These are phyloP conservation scores for Euclidia mi DNA, from an alignment of 2,888 invertebrate genomes.

Conservation along the genomic window DNA sequence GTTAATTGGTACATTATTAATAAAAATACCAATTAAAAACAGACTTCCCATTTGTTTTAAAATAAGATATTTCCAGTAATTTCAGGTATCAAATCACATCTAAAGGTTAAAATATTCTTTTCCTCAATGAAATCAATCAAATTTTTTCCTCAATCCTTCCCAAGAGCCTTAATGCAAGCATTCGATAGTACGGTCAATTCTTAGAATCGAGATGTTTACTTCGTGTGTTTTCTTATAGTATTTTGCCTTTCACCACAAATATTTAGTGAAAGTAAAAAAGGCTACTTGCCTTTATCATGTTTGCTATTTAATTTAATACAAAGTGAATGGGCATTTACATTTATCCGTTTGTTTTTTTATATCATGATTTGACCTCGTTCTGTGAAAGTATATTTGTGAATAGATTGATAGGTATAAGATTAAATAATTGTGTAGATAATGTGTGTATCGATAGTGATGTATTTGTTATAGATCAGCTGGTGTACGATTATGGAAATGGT, in stretches of 20 bases:
- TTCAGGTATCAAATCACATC: no score
- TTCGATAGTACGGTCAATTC: constrained; percentile 5
- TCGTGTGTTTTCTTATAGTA: not conserved
- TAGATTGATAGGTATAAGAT: constrained; percentile 7
- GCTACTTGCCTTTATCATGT: constrained; percentile 3
- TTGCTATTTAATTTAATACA: constrained; percentile 3
- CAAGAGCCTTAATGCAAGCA: no score
- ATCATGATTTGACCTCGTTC: not conserved
- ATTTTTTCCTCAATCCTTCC: no score
- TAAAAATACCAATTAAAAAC: no score
- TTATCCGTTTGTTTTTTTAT: not conserved
- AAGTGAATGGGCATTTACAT: constrained; percentile 2
- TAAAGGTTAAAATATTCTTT: no score
- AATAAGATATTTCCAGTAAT: no score
- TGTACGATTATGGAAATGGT: constrained; percentile 53
- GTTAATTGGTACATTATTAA: no score
- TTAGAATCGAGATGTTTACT: constrained; percentile 9
- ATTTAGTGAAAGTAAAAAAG: constrained; percentile 25
- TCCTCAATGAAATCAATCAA: no score
- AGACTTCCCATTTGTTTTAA: no score
- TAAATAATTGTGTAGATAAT: constrained; percentile 6
- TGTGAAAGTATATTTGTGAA: not conserved
- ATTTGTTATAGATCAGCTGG: constrained; percentile 41
- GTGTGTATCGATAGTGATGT: constrained; percentile 3
- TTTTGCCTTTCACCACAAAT: constrained; percentile 23